A percentile compares a stretch with the other conserved stretches of the same genome.
Evolutionary conservation across 2,113 vertebrate genomes (phyloP).

Genomic region (Spea bombifrons): DNA sequence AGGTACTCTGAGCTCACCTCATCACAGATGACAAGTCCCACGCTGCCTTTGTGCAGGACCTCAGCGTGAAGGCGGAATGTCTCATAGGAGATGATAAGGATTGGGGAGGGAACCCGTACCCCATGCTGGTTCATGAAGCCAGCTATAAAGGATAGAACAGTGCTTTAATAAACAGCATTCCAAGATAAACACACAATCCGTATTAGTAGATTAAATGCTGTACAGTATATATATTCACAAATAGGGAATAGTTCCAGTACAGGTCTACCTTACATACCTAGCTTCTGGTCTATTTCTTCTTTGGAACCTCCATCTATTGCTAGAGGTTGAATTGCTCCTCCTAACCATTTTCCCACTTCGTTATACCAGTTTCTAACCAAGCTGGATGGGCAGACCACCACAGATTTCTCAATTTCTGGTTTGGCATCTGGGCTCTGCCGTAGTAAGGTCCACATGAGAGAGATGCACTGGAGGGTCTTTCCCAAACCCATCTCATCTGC

Average conservation of each 20-base stretch:
- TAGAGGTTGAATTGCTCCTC: conserved; percentile 81
- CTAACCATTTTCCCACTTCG: conserved; percentile 94
- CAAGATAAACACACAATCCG: too few relatives aligned
- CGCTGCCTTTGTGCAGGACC: conserved; percentile 81
- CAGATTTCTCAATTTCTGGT: conserved; percentile 87
- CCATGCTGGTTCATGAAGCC: conserved; percentile 87
- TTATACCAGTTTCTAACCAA: conserved; percentile 96
- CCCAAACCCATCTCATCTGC: conserved; percentile 98
- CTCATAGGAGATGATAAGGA: conserved; percentile 95
- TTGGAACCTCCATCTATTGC: conserved; percentile 95
- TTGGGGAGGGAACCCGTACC: conserved; percentile 79
- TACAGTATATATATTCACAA: too few relatives aligned
- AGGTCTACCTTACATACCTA: conserved; percentile 65
- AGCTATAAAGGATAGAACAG: conserved; percentile 57
- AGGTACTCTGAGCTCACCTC: conserved; percentile 70
- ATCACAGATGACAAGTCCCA: conserved; percentile 93
- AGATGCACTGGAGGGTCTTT: conserved; percentile 93
- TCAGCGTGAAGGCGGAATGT: conserved; percentile 87
- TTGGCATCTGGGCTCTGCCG: conserved; percentile 87
- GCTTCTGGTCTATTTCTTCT: conserved; percentile 81
- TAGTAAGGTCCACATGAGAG: conserved; percentile 90
- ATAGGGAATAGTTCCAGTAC: too few relatives aligned
- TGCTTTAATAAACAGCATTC: too few relatives aligned
- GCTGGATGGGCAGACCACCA: conserved; percentile 95
- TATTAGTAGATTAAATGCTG: too few relatives aligned